phyloP scores from a whole-genome alignment of 2,888 invertebrate genomes.

The Drosophila paranaensis region DNA sequence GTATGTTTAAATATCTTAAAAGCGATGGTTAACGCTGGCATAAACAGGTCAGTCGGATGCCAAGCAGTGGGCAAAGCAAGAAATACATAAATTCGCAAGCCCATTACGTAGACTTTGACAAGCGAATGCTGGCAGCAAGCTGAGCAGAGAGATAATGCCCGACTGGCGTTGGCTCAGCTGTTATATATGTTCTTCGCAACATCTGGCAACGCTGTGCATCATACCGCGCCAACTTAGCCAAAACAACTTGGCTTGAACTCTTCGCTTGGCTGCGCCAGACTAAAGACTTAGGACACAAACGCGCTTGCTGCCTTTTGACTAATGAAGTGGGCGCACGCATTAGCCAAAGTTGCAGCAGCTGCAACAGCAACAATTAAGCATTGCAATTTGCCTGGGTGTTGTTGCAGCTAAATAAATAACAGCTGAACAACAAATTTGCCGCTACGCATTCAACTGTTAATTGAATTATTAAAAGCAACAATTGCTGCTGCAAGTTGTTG shows the following conservation, averaged over 20 bases:
- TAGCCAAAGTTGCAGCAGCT: slow-evolving; percentile 12
- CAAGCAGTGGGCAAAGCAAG: background rate
- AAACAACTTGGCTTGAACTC: slow-evolving; percentile 8
- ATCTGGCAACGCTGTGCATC: slow-evolving; percentile 11
- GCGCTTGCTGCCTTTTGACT: slow-evolving; percentile 29
- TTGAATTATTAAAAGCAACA: slow-evolving; percentile 37
- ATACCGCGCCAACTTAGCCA: background rate
- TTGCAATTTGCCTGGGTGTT: slow-evolving; percentile 57
- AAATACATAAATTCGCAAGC: background rate
- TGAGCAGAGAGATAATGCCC: no score
- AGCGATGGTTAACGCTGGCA: background rate
- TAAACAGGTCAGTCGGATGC: background rate
- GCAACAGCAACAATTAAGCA: slow-evolving; percentile 31
- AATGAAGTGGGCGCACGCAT: slow-evolving; percentile 31
- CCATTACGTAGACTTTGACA: background rate
- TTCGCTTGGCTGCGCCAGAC: slow-evolving; percentile 14
- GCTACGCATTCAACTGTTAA: slow-evolving; percentile 56
- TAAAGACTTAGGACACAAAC: slow-evolving; percentile 56
- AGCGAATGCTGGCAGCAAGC: background rate
- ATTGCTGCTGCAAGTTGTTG: slow-evolving; percentile 6
- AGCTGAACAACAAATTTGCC: slow-evolving; percentile 52
- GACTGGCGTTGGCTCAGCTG: background rate
- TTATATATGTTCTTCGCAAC: background rate
- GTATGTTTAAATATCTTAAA: background rate
- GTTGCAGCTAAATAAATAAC: slow-evolving; percentile 62